A percentile compares a stretch with the other conserved stretches of the same genome.
Evolutionary conservation across 1,140 invertebrate species (phyloP).

Genomic region (Tigriopus japonicus): DNA sequence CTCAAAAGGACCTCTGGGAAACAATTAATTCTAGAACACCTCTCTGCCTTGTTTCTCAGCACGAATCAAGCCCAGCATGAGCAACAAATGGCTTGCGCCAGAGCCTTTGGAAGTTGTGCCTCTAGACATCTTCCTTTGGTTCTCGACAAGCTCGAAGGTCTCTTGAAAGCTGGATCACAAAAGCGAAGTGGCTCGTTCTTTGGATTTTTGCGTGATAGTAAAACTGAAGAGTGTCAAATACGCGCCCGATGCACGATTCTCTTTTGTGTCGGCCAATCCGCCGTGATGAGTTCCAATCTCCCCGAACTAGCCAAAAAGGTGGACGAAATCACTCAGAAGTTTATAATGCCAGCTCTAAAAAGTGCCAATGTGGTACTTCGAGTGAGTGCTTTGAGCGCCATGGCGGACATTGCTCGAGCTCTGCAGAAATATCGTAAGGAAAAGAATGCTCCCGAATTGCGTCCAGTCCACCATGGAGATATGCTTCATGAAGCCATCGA

Average conservation of each 20-base stretch:
- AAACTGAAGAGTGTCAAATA: background rate
- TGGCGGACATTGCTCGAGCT: background rate
- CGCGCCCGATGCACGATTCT: background rate
- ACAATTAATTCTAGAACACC: background rate
- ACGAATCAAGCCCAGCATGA: background rate
- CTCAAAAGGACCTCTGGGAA: background rate
- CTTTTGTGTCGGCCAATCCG: background rate
- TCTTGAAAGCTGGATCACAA: background rate
- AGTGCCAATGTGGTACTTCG: background rate
- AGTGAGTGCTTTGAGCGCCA: background rate
- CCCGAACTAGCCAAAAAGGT: background rate
- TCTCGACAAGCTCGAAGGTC: constrained; percentile 6
- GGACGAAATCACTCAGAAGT: background rate
- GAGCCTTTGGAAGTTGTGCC: constrained; percentile 1
- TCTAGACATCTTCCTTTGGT: background rate
- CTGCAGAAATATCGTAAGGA: background rate
- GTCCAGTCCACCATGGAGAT: background rate
- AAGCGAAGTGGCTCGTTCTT: background rate
- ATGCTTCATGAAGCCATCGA: background rate
- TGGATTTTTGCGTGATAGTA: background rate
- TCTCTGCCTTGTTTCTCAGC: background rate
- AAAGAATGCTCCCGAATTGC: no score
- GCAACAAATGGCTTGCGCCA: background rate
- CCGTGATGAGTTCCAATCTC: background rate
- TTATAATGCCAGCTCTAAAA: background rate